Base-by-base conservation (phyloP, 1,140 invertebrate species). In the Odontomachus brunneus region DNA sequence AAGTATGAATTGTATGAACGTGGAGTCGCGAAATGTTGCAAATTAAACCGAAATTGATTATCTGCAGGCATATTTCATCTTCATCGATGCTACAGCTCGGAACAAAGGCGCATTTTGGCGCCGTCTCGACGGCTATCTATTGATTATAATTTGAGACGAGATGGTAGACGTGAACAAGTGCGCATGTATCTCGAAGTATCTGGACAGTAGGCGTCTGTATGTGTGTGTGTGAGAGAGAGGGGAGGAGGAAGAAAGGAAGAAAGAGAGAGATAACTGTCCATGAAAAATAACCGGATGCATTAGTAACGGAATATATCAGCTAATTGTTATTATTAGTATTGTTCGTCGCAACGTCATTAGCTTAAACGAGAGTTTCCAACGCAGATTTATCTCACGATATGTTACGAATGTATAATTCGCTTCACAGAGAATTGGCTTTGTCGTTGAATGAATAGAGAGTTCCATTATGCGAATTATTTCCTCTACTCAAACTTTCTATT, bases 71-170 rank as follows among this genome's bases (percentile, higher is more conserved):
- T 33, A 11, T 44, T 44, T 44, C 38, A 44, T 11, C 9, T 44
- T 14, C 5, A 57, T 48, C 63, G 17, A 11, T 17, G 82, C 63
- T 74, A 14, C 51, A 53, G 74, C 26, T 71, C 29, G 60, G 73
- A 51, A 87, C 82, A 63, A 83, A 87, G 74, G 57, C 80, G 80
- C 73, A 75, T 84, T 89, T 91, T 75, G 91, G 90, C 91, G 90
- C 90, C 91, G 89, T 85, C 84, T 88, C 65, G 91, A 84, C 91
- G 91, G 83, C 63, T 86, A 81, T 87, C 82, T 92, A 92, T 92
- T 86, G 91, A 92, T 92, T 92, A 87, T 87, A 91, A 90, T 91
- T 91, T 90, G 84, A 90, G 88, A 90, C 86, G 82, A 85, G 74
- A 63, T 60, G 38, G 53, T 44, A 44, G 38, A 44, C 38, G 48